Conservation (phyloP, 2,797 vertebrate species). For the Petrocephalus sullivani region DNA sequence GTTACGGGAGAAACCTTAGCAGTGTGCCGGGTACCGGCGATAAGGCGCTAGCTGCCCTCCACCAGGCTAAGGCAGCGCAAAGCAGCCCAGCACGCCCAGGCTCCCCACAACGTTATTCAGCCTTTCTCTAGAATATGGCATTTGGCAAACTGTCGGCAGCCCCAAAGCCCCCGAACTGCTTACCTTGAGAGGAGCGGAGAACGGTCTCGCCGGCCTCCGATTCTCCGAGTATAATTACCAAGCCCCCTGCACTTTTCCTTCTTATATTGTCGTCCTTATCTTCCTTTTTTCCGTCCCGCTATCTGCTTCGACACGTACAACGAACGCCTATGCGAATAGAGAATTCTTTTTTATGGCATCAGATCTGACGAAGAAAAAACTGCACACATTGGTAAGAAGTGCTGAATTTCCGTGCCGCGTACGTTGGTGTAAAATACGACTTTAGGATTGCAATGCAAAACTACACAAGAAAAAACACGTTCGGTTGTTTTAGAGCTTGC, state of each 20-base stretch:
- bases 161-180: background rate
- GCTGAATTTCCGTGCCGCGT: background rate
- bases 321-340: background rate
- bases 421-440: background rate
- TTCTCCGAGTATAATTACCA: background rate
- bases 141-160: background rate
- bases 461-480: background rate
- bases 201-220: background rate
- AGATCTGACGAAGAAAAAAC: background rate
- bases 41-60: background rate
- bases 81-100: constrained; percentile 2
- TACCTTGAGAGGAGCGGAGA: constrained; percentile 19
- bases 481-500: background rate
- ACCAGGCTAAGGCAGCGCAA: background rate
- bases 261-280: constrained; percentile 2
- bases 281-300: background rate
- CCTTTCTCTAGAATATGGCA: background rate
- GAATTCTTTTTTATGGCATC: background rate
- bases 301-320: background rate
- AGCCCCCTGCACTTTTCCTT: constrained; percentile 7
- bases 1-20: background rate
- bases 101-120: background rate
- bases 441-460: background rate
- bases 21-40: background rate
- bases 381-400: constrained; percentile 1